Conservation (phyloP, 2,113 vertebrate species). For the Seriola dumerili region DNA sequence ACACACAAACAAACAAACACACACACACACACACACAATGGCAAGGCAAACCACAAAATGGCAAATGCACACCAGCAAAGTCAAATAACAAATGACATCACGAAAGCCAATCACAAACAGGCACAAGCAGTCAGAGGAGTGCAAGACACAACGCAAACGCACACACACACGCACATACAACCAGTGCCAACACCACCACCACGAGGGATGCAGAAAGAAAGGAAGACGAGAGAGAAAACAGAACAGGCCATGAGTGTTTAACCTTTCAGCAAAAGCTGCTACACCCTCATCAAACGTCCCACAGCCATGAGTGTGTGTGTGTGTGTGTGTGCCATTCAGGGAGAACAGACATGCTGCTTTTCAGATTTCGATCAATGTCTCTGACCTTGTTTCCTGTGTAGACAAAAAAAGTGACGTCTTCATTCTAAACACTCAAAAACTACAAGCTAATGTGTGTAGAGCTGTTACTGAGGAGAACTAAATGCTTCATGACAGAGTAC, state of each 20-base stretch:
- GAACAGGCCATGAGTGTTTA: constrained; percentile 91
- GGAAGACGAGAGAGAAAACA: constrained; percentile 90
- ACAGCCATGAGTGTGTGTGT: constrained; percentile 4
- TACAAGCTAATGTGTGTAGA: background rate
- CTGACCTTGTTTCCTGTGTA: background rate
- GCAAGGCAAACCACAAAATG: constrained; percentile 65
- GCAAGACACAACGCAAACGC: constrained; percentile 48
- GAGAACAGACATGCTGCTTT: background rate
- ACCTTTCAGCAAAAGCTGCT: constrained; percentile 73
- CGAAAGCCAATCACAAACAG: constrained; percentile 63
- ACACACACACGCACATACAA: constrained; percentile 17
- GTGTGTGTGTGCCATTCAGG: background rate
- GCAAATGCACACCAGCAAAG: constrained; percentile 55
- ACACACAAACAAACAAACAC: constrained; percentile 85
- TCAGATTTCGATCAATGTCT: background rate
- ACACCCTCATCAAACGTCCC: constrained; percentile 68
- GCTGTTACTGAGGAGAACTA: background rate
- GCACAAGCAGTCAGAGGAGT: constrained; percentile 50
- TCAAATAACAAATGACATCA: constrained; percentile 60
- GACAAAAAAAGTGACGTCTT: background rate
- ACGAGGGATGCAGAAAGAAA: constrained; percentile 91
- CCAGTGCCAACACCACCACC: constrained; percentile 73
- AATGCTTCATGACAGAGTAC: background rate
- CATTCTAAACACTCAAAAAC: background rate
- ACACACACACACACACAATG: constrained; percentile 60